Percentiles rank a stretch among this genome's conserved stretches.
These are phyloP conservation scores for Rhagonycha fulva DNA, from an alignment of 2,888 invertebrate genomes.

Conservation along the genomic window DNA sequence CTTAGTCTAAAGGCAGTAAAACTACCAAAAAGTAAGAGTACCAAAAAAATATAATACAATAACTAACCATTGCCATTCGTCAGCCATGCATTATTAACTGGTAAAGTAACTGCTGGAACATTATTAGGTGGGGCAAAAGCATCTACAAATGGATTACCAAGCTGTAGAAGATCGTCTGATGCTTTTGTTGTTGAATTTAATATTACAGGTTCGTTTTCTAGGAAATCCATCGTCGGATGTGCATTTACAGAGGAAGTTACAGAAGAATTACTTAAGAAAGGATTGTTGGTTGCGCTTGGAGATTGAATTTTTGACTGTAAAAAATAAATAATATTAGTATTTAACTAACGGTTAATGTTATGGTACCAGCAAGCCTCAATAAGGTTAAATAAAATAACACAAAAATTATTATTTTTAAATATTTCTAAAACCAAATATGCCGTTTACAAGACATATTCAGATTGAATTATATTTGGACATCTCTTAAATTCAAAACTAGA, in stretches of 20 bases:
- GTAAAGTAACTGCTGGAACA: conserved; percentile 32
- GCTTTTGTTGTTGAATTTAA: conserved; percentile 62
- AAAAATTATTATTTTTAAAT: no score
- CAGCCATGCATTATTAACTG: conserved; percentile 59
- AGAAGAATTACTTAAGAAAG: conserved; percentile 67
- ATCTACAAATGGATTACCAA: conserved; percentile 91
- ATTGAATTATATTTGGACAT: no score
- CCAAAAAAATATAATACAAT: background rate
- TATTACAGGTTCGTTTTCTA: conserved; percentile 63
- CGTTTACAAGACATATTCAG: no score
- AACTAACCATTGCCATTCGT: conserved; percentile 59
- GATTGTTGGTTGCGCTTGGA: conserved; percentile 70
- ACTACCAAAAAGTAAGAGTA: background rate
- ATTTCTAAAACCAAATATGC: no score
- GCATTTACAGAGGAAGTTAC: conserved; percentile 44
- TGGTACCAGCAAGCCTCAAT: no score
- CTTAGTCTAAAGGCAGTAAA: background rate
- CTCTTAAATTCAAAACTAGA: no score
- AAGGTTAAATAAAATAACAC: no score
- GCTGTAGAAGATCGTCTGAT: conserved; percentile 85
- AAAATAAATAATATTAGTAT: background rate
- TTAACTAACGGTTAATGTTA: no score
- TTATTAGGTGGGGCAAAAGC: conserved; percentile 51
- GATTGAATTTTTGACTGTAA: conserved; percentile 77
- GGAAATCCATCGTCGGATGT: conserved; percentile 74